Conservation (phyloP, 2,888 invertebrate species). For the Osmoderma eremita region DNA sequence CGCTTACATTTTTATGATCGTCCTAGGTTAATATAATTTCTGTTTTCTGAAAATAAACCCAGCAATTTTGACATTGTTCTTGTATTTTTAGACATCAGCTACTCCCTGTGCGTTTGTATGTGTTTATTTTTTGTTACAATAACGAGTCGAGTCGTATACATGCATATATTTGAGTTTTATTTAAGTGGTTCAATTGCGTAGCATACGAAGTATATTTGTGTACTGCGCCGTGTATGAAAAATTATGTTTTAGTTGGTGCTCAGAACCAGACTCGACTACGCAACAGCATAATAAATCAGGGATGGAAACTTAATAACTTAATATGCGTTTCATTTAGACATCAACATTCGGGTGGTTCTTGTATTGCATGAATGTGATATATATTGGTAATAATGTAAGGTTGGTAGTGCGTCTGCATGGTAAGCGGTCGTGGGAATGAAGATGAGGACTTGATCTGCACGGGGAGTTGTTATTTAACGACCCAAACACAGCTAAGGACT, state of each 20-base stretch:
- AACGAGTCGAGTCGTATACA: background rate
- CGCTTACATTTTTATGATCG: conserved; percentile 1
- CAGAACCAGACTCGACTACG: background rate
- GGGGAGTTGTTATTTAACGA: no score
- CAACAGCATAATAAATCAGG: no score
- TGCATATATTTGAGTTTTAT: conserved; percentile 30
- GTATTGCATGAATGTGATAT: no score
- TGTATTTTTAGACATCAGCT: conserved; percentile 27
- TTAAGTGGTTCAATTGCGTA: conserved; percentile 32
- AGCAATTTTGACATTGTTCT: conserved; percentile 21
- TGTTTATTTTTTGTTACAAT: conserved; percentile 25
- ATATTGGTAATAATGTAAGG: no score
- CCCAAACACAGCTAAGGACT: no score
- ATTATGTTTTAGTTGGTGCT: conserved; percentile 17
- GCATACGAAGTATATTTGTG: conserved; percentile 3
- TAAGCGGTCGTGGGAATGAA: no score
- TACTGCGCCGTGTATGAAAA: conserved; percentile 8
- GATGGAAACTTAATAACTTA: no score
- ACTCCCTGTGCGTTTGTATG: background rate
- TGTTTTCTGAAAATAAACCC: background rate
- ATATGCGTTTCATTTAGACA: no score
- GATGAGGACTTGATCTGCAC: no score
- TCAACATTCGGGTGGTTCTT: no score
- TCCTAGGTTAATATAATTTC: background rate
- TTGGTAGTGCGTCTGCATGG: no score